A percentile compares a stretch with the other conserved stretches of the same genome.
phyloP scores from a whole-genome alignment of 1,140 invertebrate genomes.

The Marisa cornuarietis region DNA sequence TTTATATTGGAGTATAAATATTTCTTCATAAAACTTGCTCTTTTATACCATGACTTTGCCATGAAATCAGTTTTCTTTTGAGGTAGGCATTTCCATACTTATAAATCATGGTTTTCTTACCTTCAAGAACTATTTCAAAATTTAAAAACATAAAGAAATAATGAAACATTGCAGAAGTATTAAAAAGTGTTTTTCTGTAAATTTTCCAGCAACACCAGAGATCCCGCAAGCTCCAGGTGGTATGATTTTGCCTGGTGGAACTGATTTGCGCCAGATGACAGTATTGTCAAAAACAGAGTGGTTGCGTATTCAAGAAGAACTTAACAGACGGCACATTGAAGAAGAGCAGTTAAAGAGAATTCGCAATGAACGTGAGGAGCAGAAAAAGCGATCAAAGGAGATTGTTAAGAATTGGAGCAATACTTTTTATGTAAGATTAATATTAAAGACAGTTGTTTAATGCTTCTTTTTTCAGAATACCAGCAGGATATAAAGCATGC shows the following conservation, averaged over 20 bases:
- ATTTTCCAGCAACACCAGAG: constrained; percentile 42
- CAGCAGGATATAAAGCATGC: no score
- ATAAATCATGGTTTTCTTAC: no score
- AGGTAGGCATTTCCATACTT: no score
- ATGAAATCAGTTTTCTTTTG: no score
- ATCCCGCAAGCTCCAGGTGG: constrained; percentile 20
- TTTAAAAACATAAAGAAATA: no score
- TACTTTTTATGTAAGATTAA: constrained; percentile 61
- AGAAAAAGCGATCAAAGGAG: constrained; percentile 60
- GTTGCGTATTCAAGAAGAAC: constrained; percentile 60
- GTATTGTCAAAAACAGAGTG: constrained; percentile 59
- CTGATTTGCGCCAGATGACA: constrained; percentile 56
- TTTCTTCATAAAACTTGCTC: no score
- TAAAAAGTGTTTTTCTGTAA: constrained; percentile 8
- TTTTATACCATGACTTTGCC: no score
- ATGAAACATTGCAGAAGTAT: neutral
- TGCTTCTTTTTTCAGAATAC: no score
- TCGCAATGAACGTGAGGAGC: constrained; percentile 52
- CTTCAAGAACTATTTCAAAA: no score
- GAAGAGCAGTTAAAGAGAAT: constrained; percentile 54
- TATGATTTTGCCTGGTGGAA: constrained; percentile 44
- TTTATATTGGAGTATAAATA: no score
- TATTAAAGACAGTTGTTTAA: no score
- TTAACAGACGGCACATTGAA: constrained; percentile 61
- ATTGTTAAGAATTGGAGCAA: constrained; percentile 65